Conservation (phyloP, 2,797 vertebrate genomes). For the Brachyrhaphis roseni region DNA sequence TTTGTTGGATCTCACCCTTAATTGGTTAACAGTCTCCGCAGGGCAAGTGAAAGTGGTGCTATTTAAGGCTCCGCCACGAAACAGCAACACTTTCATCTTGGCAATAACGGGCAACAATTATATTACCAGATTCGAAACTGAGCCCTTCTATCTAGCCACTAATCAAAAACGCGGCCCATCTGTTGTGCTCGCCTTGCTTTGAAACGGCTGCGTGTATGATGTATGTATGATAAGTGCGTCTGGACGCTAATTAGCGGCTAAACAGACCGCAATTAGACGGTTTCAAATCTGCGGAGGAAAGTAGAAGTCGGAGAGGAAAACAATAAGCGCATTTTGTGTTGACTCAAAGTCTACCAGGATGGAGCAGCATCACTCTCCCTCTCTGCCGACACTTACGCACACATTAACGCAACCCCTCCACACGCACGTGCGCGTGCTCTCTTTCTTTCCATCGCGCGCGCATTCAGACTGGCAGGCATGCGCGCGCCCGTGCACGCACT, state of each 20-base stretch:
- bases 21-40: conserved; percentile 86
- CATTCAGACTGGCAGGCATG: conserved; percentile 65
- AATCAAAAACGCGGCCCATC: conserved; percentile 86
- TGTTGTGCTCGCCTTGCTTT: conserved; percentile 80
- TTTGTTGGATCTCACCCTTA: conserved; percentile 84
- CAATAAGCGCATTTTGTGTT: conserved; percentile 66
- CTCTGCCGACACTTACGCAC: conserved; percentile 44
- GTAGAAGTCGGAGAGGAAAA: conserved; percentile 40
- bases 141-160: conserved; percentile 82
- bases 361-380: conserved; percentile 56
- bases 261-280: conserved; percentile 74
- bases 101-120: conserved; percentile 86
- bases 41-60: conserved; percentile 84
- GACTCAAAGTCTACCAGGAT: conserved; percentile 58
- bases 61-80: conserved; percentile 83
- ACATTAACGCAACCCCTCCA: conserved; percentile 57
- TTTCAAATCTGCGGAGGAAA: conserved; percentile 64
- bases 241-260: conserved; percentile 81
- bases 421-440: conserved; percentile 55
- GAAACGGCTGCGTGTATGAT: conserved; percentile 80
- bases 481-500: conserved; percentile 59
- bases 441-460: conserved; percentile 56
- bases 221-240: conserved; percentile 78
- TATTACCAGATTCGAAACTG: conserved; percentile 83
- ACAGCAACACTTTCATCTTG: conserved; percentile 86